A percentile compares a stretch with the other conserved stretches of the same genome.
Conservation (phyloP, 2,797 vertebrate genomes). For the Pseudochirops cupreus region DNA sequence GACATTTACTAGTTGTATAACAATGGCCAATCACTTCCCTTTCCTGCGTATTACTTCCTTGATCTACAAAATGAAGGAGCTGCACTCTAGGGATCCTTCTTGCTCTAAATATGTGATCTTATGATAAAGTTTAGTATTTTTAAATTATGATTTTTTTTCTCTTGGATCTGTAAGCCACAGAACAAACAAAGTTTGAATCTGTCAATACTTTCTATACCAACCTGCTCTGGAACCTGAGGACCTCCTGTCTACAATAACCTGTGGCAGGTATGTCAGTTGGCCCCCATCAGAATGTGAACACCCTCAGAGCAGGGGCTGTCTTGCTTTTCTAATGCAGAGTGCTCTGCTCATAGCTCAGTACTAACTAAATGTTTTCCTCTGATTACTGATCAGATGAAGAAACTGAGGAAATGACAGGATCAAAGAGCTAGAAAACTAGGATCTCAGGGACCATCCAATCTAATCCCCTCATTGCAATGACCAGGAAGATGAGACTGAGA, state of each 20-base stretch:
- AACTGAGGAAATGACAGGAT: not conserved
- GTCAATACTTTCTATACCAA: not conserved
- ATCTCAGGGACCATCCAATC: not conserved
- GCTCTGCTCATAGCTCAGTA: not conserved
- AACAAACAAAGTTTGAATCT: not conserved
- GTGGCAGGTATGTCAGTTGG: not conserved
- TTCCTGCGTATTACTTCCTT: not conserved
- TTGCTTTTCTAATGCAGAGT: not conserved
- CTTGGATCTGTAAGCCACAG: not conserved
- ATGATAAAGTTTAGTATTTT: not conserved
- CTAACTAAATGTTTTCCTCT: not conserved
- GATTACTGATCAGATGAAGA: not conserved
- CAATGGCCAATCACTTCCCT: not conserved
- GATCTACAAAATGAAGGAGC: not conserved
- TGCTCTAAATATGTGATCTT: not conserved
- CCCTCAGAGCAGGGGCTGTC: not conserved
- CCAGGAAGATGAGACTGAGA: not conserved
- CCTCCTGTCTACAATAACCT: not conserved
- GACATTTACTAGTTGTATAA: not conserved
- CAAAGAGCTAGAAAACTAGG: not conserved
- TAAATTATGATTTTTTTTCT: not conserved
- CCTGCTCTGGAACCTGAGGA: not conserved
- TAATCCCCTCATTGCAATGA: not conserved
- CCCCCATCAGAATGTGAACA: not conserved
- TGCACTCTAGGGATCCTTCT: not conserved